These are phyloP conservation scores for Syngnathus scovelli DNA, from an alignment of 2,113 vertebrate genomes.

Conservation along the genomic window DNA sequence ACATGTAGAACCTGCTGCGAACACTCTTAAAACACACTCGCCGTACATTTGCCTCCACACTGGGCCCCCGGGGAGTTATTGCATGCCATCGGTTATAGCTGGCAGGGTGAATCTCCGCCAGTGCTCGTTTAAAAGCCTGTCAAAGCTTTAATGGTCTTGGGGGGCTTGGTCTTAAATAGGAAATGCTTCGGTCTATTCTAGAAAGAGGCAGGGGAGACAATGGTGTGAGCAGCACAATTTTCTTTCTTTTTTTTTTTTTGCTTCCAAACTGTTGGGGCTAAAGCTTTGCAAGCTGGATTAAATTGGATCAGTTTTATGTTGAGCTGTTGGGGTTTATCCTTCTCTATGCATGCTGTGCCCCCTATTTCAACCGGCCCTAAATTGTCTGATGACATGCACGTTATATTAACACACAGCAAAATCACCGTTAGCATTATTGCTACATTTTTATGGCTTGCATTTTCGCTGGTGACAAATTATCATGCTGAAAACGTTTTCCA, in stretches of 20 bases:
- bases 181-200: conserved; percentile 37
- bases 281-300: conserved; percentile 45
- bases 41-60: conserved; percentile 27
- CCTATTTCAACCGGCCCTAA: conserved; percentile 18
- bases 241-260: conserved; percentile 21
- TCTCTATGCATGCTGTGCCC: conserved; percentile 14
- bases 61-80: conserved; percentile 32
- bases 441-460: neutral
- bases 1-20: conserved; percentile 27
- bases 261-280: conserved; percentile 43
- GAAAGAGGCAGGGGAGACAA: conserved; percentile 28
- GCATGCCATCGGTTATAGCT: conserved; percentile 52
- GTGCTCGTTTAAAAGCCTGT: conserved; percentile 55
- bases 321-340: conserved; percentile 33
- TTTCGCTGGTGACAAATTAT: neutral
- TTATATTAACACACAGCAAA: neutral
- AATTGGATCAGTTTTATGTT: conserved; percentile 35
- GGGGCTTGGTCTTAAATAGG: conserved; percentile 41
- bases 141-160: conserved; percentile 51
- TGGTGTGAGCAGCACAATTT: conserved; percentile 12
- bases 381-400: conserved; percentile 18
- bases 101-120: conserved; percentile 46
- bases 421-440: conserved; percentile 3
- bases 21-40: conserved; percentile 15
- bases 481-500: neutral